Evolutionary conservation across 2,797 vertebrate genomes (phyloP).

Genomic region (Gobionotothen gibberifrons): DNA sequence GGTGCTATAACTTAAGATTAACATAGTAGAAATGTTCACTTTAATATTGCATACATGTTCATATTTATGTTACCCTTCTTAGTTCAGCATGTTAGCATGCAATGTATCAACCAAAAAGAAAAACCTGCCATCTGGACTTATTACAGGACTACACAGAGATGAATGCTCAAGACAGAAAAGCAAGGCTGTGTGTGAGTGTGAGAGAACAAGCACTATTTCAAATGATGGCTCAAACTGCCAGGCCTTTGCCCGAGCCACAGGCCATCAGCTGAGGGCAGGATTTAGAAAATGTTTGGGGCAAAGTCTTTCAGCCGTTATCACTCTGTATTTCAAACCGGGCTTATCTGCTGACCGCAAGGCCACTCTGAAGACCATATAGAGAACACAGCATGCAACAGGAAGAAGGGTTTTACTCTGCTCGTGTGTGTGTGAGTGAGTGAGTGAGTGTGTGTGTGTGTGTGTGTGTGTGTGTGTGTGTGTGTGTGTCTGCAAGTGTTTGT

Average conservation of each 20-base stretch:
- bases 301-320: slow-evolving; percentile 57
- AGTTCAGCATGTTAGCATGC: background rate
- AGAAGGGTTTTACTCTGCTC: background rate
- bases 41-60: background rate
- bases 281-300: slow-evolving; percentile 54
- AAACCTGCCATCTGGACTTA: slow-evolving; percentile 36
- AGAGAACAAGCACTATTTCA: slow-evolving; percentile 30
- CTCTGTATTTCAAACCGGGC: slow-evolving; percentile 50
- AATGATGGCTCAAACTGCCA: slow-evolving; percentile 37
- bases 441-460: slow-evolving; percentile 9
- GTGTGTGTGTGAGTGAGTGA: background rate
- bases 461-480: slow-evolving; percentile 2
- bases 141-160: slow-evolving; percentile 29
- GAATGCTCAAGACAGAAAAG: slow-evolving; percentile 30
- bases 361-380: slow-evolving; percentile 48
- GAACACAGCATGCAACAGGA: slow-evolving; percentile 36
- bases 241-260: slow-evolving; percentile 24
- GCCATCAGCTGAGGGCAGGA: slow-evolving; percentile 58
- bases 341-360: slow-evolving; percentile 68
- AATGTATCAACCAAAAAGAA: slow-evolving; percentile 13
- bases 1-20: background rate
- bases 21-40: background rate
- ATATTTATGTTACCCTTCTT: background rate
- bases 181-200: background rate
- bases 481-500: slow-evolving; percentile 5